These are phyloP conservation scores for Pelecanoides urinatrix DNA, from an alignment of 2,113 vertebrate genomes.

Conservation along the genomic window DNA sequence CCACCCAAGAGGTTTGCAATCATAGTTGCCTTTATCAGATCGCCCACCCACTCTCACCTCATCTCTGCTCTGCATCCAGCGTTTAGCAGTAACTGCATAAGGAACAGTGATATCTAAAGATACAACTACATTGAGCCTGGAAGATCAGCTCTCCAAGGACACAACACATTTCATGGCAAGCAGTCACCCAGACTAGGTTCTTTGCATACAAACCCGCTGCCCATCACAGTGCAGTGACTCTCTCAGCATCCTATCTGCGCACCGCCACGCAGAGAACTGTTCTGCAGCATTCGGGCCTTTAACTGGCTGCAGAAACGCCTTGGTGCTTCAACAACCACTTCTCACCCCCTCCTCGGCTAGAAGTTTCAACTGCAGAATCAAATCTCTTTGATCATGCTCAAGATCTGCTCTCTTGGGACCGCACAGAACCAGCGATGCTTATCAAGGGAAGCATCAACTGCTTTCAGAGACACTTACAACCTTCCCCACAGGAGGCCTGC, in stretches of 20 bases:
- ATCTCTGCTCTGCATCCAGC: not conserved
- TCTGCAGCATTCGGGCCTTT: rapidly evolving
- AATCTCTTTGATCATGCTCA: not conserved
- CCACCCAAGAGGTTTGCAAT: not conserved
- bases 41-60: not conserved
- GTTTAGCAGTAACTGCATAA: not conserved
- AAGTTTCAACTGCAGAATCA: not conserved
- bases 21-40: not conserved
- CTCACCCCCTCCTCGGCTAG: not conserved
- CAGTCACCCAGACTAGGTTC: not conserved
- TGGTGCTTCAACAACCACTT: not conserved
- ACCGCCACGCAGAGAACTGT: rapidly evolving
- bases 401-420: not conserved
- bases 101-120: not conserved
- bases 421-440: not conserved
- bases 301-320: not conserved
- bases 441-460: not conserved
- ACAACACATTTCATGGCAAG: not conserved
- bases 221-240: not conserved
- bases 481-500: not conserved
- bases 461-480: not conserved
- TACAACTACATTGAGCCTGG: not conserved
- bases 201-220: not conserved
- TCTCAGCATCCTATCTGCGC: not conserved
- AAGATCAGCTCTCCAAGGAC: not conserved